These are phyloP conservation scores for Chalcosyrphus nemorum DNA, from an alignment of 2,888 invertebrate genomes.

Conservation along the genomic window DNA sequence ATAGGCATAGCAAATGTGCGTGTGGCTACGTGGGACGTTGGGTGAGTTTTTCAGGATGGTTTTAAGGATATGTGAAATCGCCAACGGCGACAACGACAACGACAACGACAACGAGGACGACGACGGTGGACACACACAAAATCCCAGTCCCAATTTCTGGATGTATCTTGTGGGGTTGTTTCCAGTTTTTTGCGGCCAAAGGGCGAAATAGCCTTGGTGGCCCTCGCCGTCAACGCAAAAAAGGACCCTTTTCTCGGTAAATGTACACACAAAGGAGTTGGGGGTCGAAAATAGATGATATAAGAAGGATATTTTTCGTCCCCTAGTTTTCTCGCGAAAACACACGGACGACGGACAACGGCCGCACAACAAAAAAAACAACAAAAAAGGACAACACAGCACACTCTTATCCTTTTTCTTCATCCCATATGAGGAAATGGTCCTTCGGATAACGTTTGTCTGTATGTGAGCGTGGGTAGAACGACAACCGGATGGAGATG, in stretches of 20 bases:
- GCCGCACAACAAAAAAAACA: slow-evolving; percentile 50
- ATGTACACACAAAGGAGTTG: slow-evolving; percentile 13
- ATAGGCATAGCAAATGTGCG: slow-evolving; percentile 53
- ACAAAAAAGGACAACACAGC: slow-evolving; percentile 39
- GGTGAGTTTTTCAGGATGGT: slow-evolving; percentile 54
- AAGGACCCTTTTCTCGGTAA: slow-evolving; percentile 59
- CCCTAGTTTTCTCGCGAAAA: slow-evolving; percentile 67
- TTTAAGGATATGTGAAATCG: slow-evolving; percentile 67
- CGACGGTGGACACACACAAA: slow-evolving; percentile 55
- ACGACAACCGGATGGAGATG: slow-evolving; percentile 32
- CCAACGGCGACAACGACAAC: slow-evolving; percentile 31
- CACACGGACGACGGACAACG: slow-evolving; percentile 34
- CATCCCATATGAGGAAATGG: slow-evolving; percentile 27
- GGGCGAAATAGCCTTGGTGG: slow-evolving; percentile 53
- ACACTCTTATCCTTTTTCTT: slow-evolving; percentile 49
- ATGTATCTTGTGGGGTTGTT: slow-evolving; percentile 54
- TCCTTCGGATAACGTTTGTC: slow-evolving; percentile 16
- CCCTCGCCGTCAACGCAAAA: slow-evolving; percentile 38
- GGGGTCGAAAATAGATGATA: slow-evolving; percentile 58
- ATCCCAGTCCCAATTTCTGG: slow-evolving; percentile 25
- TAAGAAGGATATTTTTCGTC: slow-evolving; percentile 60
- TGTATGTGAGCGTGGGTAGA: slow-evolving; percentile 19
- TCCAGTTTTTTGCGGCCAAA: slow-evolving; percentile 46
- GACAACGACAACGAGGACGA: neutral
- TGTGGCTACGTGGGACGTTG: slow-evolving; percentile 46